Base-by-base conservation (phyloP, 2,113 vertebrate genomes). In the Rhineura floridana region DNA sequence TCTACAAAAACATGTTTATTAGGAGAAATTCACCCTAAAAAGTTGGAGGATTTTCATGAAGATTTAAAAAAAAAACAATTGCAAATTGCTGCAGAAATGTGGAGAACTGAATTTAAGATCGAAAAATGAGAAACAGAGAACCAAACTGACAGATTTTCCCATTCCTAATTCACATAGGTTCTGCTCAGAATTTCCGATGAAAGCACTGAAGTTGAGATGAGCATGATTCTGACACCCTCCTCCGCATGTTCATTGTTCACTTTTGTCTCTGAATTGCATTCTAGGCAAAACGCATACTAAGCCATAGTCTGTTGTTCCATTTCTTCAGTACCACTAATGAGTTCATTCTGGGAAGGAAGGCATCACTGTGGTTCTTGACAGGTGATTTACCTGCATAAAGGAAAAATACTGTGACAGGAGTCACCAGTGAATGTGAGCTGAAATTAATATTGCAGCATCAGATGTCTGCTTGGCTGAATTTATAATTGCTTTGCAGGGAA, bases 391-490 rank as follows among this genome's bases (percentile, higher is more conserved):
- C 94, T 95, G 95, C 91, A 85, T 94, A 90, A 94, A 93, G 84
- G 81, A 93, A 93, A 95, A 93, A 91, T 88, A 82, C 86, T 94
- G 75, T 96, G 95, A 96, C 94, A 95, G 93, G 84, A 95, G 88
- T 91, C 93, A 90, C 95, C 80, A 93, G 88, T 85, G 90, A 94
- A 81, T 93, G 90, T 92, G 83, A 93, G 85, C 89, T 83, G 81
- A 91, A 92, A 95, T 96, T 91, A 95, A 95, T 95, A 95, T 95
- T 95, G 90, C 88, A 95, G 88, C 48, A 91, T 89, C 84, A 91
- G 70, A 87, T 89, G 73, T 83, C 93, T 92, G 65, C 91, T 93
- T 91, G 89, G 86, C 91, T 95, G 92, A 95, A 94, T 95, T 92
- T 92, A 76, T 95, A 94, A 94, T 94, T 90, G 86, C 88, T 86